Evolutionary conservation across 2,113 vertebrate genomes (phyloP).

Genomic region (Astur gentilis): DNA sequence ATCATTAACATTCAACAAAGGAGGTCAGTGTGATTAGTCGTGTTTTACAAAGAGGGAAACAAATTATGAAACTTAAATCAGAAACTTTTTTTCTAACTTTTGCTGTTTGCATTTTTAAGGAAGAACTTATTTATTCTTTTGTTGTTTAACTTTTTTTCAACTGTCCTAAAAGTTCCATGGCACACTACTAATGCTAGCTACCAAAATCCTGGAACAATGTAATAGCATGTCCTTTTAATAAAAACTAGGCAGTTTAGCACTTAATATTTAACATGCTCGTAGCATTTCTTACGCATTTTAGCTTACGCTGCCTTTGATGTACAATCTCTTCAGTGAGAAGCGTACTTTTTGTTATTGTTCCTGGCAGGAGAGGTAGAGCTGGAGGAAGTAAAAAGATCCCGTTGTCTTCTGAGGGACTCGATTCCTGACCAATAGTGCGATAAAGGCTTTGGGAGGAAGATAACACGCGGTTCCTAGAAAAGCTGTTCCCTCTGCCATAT

Average conservation of each 20-base stretch:
- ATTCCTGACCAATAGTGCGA: conserved; percentile 48
- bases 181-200: neutral
- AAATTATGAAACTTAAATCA: neutral
- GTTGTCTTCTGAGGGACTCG: neutral
- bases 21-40: neutral
- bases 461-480: conserved; percentile 8
- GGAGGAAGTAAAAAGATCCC: conserved; percentile 32
- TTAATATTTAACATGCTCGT: neutral
- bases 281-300: neutral
- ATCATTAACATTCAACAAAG: neutral
- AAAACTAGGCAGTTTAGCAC: neutral
- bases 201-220: neutral
- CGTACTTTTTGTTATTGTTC: neutral
- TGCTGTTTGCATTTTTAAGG: neutral
- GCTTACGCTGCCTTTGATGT: neutral
- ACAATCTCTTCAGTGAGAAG: neutral
- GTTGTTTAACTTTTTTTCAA: neutral
- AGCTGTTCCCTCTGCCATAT: conserved; percentile 44
- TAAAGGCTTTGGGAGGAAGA: conserved; percentile 43
- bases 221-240: neutral
- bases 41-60: neutral
- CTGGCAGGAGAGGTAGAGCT: neutral
- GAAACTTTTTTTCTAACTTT: neutral
- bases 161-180: neutral
- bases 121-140: neutral